Evolutionary conservation across 2,797 vertebrate genomes (phyloP), one percentile per base, ranked within the genome.

Genomic region (Chelon auratus): DNA sequence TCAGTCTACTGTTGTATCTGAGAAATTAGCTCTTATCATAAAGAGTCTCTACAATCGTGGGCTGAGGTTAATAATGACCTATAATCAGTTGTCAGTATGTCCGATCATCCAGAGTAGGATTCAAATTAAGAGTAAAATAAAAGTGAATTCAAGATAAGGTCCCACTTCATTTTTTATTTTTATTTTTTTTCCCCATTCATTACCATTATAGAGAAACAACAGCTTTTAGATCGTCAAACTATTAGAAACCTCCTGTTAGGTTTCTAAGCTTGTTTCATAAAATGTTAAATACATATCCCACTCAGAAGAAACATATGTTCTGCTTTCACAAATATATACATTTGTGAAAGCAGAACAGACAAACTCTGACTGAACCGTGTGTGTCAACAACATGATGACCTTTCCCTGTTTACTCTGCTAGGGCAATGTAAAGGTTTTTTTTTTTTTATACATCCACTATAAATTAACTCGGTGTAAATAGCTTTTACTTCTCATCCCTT

Each of bases 61-160:
- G 18, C 43, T 57, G 10, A 37, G 40, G 10, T 51, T 39, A 59
- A 40, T 71, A 59, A 56, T 48, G 42, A 59, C 37, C 17, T 17
- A 18, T 20, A 63, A 64, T 84, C 45, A 68, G 13, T 58, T 64
- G 48, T 78, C 57, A 18, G 74, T 73, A 64, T 59, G 14, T 67
- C 57, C 60, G 17, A 53, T 51, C 42, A 74, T 45, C 53, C 20
- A 76, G 40, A 3, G 48, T 45, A 48, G 20, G 15, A 48, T 55
- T 48, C 36, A 67, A 33, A 20, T 50, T 18, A 50, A 22, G 15
- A 56, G 30, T 33, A 3, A 13, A n/a, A 43, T 18, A 48, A 14
- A 4, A 14, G 30, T 18, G 15, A 67, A 8, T 57, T 33, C 12
- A 51, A 60, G 63, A n/a, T 18, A 2, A 47, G 30, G 58, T 5